Conservation (phyloP, 2,888 invertebrate genomes). For the Nudaria mundana region DNA sequence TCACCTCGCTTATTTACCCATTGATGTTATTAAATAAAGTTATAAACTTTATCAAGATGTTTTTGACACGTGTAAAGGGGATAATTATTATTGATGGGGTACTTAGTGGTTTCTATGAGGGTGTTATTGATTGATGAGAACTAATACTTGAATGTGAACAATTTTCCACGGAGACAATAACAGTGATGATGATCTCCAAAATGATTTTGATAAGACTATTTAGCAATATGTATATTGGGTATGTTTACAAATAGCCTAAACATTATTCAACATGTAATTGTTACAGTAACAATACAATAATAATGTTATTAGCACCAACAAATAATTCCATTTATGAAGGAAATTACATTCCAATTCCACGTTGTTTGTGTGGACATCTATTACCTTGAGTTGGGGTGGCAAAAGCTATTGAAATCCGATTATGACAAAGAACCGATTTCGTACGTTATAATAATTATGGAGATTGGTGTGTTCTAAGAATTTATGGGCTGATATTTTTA, state of each 20-base stretch:
- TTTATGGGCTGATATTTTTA: no score
- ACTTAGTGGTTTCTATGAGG: constrained; percentile 9
- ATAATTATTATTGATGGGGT: constrained; percentile 19
- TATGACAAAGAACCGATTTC: constrained; percentile 41
- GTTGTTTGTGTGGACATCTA: constrained; percentile 47
- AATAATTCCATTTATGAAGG: constrained; percentile 32
- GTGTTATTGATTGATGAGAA: constrained; percentile 18
- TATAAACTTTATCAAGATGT: constrained; percentile 25
- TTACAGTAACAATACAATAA: constrained; percentile 14
- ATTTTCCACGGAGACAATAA: no score
- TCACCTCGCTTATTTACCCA: constrained; percentile 29
- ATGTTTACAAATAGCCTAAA: no score
- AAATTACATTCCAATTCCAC: constrained; percentile 53
- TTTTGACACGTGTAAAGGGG: constrained; percentile 23
- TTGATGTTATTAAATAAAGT: constrained; percentile 32
- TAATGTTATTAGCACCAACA: constrained; percentile 28
- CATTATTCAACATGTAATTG: neutral
- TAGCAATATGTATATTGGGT: no score
- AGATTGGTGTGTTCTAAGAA: no score
- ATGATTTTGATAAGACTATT: no score
- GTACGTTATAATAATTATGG: constrained; percentile 20
- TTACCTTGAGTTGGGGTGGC: constrained; percentile 51
- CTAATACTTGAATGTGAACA: no score
- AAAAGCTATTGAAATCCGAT: constrained; percentile 38
- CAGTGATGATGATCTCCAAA: no score